Percentiles rank a stretch among this genome's conserved stretches.
Evolutionary conservation across 2,113 vertebrate species (phyloP).

Genomic region (Micromys minutus): DNA sequence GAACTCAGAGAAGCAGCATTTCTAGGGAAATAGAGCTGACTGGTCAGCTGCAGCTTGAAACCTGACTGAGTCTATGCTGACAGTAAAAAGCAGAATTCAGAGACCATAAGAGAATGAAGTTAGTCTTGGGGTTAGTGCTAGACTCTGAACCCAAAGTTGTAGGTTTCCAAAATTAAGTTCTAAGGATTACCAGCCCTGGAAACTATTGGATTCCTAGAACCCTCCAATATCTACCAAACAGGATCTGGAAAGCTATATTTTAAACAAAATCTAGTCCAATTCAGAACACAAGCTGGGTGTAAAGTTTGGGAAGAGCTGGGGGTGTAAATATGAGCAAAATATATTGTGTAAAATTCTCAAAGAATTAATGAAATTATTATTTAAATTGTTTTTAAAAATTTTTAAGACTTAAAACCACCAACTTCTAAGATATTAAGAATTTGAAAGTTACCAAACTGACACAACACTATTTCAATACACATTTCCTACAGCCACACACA

Average conservation of each 20-base stretch:
- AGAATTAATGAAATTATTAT: background rate
- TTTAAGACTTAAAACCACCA: background rate
- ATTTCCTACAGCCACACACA: background rate
- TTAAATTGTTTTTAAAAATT: background rate
- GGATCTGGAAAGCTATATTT: background rate
- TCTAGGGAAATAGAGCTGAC: background rate
- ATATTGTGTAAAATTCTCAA: background rate
- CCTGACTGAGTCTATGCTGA: background rate
- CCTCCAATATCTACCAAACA: background rate
- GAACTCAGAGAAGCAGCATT: background rate
- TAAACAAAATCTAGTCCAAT: constrained; percentile 9
- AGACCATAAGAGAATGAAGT: background rate
- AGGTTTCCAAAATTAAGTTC: background rate
- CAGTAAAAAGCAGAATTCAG: background rate
- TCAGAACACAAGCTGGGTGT: background rate
- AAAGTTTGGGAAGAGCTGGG: background rate
- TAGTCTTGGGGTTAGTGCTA: rapidly evolving
- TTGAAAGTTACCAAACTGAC: background rate
- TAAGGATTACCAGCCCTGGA: background rate
- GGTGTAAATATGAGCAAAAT: background rate
- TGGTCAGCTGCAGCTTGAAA: background rate
- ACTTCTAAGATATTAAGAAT: background rate
- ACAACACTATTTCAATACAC: background rate
- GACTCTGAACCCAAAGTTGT: background rate
- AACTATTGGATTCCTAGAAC: background rate